phyloP scores from a whole-genome alignment of 2,113 vertebrate genomes.

The Engraulis encrasicolus region DNA sequence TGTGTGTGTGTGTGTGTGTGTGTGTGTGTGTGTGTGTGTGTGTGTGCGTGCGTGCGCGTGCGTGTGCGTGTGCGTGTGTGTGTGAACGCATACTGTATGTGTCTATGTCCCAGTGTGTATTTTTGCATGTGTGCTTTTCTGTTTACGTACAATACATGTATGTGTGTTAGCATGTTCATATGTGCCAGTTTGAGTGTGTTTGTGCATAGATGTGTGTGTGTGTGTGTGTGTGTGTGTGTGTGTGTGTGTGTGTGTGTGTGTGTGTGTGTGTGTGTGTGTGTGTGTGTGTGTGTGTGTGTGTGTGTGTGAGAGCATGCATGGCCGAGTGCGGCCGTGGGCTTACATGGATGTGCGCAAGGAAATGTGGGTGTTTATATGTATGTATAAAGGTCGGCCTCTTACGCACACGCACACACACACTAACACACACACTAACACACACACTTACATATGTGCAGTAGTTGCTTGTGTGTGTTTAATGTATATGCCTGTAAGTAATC shows the following conservation, averaged over 20 bases:
- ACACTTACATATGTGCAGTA: neutral
- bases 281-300: no score
- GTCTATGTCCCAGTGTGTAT: neutral
- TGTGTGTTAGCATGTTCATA: no score
- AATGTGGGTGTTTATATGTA: no score
- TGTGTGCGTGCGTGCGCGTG: neutral
- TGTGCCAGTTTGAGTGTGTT: no score
- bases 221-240: no score
- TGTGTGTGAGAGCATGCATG: no score
- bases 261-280: no score
- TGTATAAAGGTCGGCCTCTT: no score
- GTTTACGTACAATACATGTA: neutral
- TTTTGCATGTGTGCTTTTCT: neutral
- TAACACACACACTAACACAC: neutral
- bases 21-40: neutral
- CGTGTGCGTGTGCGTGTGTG: neutral
- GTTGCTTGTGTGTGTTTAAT: neutral
- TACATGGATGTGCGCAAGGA: no score
- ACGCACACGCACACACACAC: neutral
- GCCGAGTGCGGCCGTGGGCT: no score
- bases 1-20: neutral
- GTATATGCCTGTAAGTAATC: neutral
- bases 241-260: no score
- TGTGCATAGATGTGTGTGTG: no score
- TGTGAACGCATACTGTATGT: conserved; percentile 1